phyloP scores from a whole-genome alignment of 2,113 vertebrate species.

The Anolis carolinensis region DNA sequence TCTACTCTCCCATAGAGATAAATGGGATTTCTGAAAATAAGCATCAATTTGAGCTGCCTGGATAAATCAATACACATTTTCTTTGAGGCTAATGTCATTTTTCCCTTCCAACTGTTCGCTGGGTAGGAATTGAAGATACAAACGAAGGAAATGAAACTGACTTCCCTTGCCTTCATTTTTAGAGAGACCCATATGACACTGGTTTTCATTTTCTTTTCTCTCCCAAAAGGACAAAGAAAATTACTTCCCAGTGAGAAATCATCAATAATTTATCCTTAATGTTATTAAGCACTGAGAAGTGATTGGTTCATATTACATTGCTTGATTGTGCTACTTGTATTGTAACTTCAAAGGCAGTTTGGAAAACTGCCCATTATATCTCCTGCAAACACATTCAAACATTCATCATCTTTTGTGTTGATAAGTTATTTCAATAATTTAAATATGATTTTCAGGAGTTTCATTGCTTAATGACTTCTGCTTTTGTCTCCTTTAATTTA shows the following conservation, averaged over 20 bases:
- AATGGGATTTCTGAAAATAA: slow-evolving; percentile 18
- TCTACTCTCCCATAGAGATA: background rate
- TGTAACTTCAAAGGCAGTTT: slow-evolving; percentile 7
- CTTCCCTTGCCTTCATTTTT: slow-evolving; percentile 45
- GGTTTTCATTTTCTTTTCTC: slow-evolving; percentile 25
- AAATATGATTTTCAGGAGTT: slow-evolving; percentile 25
- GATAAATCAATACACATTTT: slow-evolving; percentile 23
- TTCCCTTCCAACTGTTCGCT: background rate
- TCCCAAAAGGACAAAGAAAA: slow-evolving; percentile 31
- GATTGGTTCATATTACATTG: background rate
- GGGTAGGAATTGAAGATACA: slow-evolving; percentile 15
- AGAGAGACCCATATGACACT: slow-evolving; percentile 22
- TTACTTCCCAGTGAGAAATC: slow-evolving; percentile 38
- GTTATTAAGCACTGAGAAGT: slow-evolving; percentile 39
- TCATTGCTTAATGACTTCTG: background rate
- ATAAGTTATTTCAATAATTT: slow-evolving; percentile 50
- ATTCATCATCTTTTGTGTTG: slow-evolving; percentile 38
- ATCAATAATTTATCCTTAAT: slow-evolving; percentile 57
- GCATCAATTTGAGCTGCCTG: background rate
- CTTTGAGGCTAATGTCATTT: background rate
- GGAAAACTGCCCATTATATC: slow-evolving; percentile 43
- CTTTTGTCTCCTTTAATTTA: background rate
- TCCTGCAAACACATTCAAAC: slow-evolving; percentile 27
- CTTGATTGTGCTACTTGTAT: slow-evolving; percentile 32
- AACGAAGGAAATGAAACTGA: slow-evolving; percentile 16